Evolutionary conservation across 2,888 invertebrate species (phyloP).

Genomic region (Oscheius onirici): DNA sequence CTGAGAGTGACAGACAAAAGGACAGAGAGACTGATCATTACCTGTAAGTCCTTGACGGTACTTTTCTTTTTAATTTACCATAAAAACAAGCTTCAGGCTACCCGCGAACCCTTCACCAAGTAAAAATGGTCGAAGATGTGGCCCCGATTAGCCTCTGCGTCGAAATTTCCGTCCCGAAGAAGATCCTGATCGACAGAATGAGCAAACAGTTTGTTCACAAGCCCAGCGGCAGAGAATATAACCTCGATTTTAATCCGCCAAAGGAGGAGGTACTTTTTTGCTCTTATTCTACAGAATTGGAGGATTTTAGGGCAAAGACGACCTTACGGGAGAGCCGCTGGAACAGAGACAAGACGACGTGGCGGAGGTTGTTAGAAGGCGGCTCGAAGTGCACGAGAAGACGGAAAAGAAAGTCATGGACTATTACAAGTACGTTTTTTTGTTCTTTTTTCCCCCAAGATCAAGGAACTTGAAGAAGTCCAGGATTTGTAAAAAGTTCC

Average conservation of each 20-base stretch:
- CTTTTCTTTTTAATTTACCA: neutral
- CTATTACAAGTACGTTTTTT: slow-evolving; percentile 43
- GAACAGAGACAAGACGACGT: slow-evolving; percentile 87
- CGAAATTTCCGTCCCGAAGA: slow-evolving; percentile 49
- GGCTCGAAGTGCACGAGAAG: slow-evolving; percentile 50
- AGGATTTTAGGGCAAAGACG: slow-evolving; percentile 78
- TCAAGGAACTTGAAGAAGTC: too few species aligned
- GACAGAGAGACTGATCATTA: neutral
- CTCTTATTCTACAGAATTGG: neutral
- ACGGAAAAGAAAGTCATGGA: slow-evolving; percentile 54
- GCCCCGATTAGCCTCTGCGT: slow-evolving; percentile 50
- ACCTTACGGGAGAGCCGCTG: slow-evolving; percentile 87
- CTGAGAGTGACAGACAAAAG: too few species aligned
- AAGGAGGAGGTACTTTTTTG: slow-evolving; percentile 74
- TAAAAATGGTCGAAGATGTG: slow-evolving; percentile 51
- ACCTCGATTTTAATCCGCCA: slow-evolving; percentile 95
- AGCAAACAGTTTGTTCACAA: slow-evolving; percentile 78
- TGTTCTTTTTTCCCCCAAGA: neutral
- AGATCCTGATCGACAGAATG: slow-evolving; percentile 50
- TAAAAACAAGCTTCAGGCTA: slow-evolving; percentile 35
- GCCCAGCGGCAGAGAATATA: slow-evolving; percentile 83
- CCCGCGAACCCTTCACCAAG: slow-evolving; percentile 51
- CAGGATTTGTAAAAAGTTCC: too few species aligned
- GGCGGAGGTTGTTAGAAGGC: slow-evolving; percentile 47
- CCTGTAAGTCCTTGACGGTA: slow-evolving; percentile 38